Conservation (phyloP, 2,113 vertebrate genomes). For the Sorex araneus region DNA sequence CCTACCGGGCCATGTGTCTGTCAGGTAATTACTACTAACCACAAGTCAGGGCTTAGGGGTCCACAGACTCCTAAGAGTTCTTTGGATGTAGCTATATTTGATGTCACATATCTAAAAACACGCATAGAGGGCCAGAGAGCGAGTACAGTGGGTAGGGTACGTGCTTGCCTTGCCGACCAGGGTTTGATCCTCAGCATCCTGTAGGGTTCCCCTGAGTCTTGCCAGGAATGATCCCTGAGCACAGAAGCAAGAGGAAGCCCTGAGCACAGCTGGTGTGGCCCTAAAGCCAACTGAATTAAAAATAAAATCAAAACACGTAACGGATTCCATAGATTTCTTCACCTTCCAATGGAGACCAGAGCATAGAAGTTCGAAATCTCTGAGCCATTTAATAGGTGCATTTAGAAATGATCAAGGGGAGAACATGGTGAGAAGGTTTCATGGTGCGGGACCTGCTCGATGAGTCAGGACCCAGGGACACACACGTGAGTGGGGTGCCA, state of each 20-base stretch:
- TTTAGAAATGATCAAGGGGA: constrained; percentile 32
- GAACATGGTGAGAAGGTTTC: too few relatives aligned
- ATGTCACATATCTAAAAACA: constrained; percentile 17
- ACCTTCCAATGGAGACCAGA: not conserved
- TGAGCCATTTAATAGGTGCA: not conserved
- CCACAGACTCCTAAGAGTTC: not conserved
- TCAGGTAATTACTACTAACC: not conserved
- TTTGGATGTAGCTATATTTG: constrained; percentile 10
- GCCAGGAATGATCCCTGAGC: too few relatives aligned
- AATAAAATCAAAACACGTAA: not conserved
- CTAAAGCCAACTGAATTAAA: too few relatives aligned
- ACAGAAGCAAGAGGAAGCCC: too few relatives aligned
- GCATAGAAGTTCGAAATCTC: not conserved
- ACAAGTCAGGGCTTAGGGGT: not conserved
- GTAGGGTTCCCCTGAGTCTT: too few relatives aligned
- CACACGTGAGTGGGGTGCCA: too few relatives aligned
- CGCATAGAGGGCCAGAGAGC: not conserved
- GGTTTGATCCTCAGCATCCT: too few relatives aligned
- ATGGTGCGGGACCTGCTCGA: too few relatives aligned
- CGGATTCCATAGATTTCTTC: not conserved
- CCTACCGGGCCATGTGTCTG: not conserved
- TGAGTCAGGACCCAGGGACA: too few relatives aligned
- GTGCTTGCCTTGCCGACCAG: too few relatives aligned
- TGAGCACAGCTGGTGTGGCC: too few relatives aligned
- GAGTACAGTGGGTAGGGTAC: too few relatives aligned